These are phyloP conservation scores for Diadromus collaris DNA, from an alignment of 2,888 invertebrate species.

Conservation along the genomic window DNA sequence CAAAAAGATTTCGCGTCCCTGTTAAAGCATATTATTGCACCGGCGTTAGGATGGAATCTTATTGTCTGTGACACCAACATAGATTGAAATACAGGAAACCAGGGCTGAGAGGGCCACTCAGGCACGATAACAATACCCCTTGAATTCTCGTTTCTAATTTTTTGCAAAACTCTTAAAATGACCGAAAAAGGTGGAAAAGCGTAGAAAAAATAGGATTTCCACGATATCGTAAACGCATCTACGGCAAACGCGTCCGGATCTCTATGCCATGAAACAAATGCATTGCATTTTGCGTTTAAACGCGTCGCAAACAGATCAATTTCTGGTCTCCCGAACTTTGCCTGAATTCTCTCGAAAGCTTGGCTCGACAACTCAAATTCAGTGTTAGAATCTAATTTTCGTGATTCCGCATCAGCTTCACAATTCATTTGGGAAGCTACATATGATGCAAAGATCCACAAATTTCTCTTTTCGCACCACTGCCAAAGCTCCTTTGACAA, in stretches of 20 bases:
- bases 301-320: conserved; percentile 59
- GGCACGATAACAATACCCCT: conserved; percentile 53
- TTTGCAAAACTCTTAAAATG: conserved; percentile 32
- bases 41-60: not conserved
- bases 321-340: conserved; percentile 37
- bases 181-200: conserved; percentile 37
- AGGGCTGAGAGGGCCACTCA: too few relatives aligned
- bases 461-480: conserved; percentile 59
- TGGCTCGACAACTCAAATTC: conserved; percentile 54
- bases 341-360: conserved; percentile 41
- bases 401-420: conserved; percentile 66
- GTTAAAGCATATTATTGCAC: conserved; percentile 10
- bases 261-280: conserved; percentile 1
- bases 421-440: conserved; percentile 57
- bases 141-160: conserved; percentile 26
- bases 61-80: conserved; percentile 23
- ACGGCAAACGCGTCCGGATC: not conserved
- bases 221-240: conserved; percentile 2
- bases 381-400: conserved; percentile 52
- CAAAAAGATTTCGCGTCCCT: conserved; percentile 59
- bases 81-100: too few relatives aligned
- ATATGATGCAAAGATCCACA: conserved; percentile 63
- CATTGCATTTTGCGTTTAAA: conserved; percentile 36
- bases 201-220: conserved; percentile 18
- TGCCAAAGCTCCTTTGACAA: conserved; percentile 51